A percentile compares a stretch with the other conserved stretches of the same genome.
Conservation (phyloP, 2,888 invertebrate species). For the Hyposoter didymator region DNA sequence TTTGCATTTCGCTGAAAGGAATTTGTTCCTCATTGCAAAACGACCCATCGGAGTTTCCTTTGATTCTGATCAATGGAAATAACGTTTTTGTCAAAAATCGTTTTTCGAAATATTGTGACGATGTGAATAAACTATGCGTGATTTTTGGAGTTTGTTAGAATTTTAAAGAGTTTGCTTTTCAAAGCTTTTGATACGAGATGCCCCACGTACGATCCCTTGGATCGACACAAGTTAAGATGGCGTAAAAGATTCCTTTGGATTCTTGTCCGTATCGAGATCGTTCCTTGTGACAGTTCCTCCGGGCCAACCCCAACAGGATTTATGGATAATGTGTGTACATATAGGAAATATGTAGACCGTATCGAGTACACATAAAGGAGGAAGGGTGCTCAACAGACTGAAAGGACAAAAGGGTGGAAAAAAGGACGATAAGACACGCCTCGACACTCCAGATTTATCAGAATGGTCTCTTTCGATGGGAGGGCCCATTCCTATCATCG, state of each 20-base stretch:
- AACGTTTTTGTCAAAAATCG: neutral
- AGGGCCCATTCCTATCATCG: neutral
- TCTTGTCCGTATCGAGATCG: neutral
- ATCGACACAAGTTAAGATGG: conserved; percentile 17
- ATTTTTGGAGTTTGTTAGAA: neutral
- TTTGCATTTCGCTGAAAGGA: neutral
- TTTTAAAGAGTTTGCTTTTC: conserved; percentile 17
- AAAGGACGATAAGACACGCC: conserved; percentile 44
- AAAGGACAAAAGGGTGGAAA: neutral
- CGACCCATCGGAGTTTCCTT: neutral
- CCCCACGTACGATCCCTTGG: conserved; percentile 11
- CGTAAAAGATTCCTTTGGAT: conserved; percentile 7
- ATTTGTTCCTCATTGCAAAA: neutral
- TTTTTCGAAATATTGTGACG: neutral
- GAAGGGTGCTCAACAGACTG: neutral
- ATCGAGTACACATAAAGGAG: neutral
- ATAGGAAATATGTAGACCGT: conserved; percentile 6
- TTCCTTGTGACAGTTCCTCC: conserved; percentile 7
- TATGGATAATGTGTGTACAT: conserved; percentile 18
- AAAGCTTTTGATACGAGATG: conserved; percentile 23
- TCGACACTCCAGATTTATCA: conserved; percentile 46
- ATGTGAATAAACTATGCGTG: neutral
- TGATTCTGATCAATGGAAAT: neutral
- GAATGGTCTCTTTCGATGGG: conserved; percentile 1
- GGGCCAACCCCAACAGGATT: neutral